These are phyloP conservation scores for Corythornis vintsioides DNA, from an alignment of 2,113 vertebrate species.

Conservation along the genomic window DNA sequence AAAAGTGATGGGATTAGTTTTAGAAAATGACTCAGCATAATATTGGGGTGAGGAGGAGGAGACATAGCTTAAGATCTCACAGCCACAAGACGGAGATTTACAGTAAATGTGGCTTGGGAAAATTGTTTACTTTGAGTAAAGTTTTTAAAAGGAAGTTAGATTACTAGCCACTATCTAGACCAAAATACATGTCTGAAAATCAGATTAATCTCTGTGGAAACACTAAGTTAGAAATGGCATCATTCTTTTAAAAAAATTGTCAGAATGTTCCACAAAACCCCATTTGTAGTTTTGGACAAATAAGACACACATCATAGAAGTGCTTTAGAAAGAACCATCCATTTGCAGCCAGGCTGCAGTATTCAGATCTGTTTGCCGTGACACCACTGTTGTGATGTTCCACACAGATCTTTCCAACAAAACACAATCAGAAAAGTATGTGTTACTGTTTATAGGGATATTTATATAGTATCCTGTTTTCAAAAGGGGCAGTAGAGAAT, in stretches of 20 bases:
- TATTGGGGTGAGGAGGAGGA: background rate
- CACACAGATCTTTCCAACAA: background rate
- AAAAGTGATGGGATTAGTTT: background rate
- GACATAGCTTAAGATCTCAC: background rate
- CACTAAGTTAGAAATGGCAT: background rate
- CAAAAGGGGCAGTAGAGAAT: background rate
- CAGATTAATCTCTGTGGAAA: background rate
- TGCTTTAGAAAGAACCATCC: background rate
- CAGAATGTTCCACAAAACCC: background rate
- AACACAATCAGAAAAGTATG: background rate
- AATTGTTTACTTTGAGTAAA: background rate
- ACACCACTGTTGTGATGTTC: background rate
- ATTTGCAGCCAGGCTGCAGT: background rate
- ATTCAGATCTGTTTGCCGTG: background rate
- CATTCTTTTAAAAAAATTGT: background rate
- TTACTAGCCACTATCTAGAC: background rate
- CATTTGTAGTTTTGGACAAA: background rate
- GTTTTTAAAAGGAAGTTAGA: background rate
- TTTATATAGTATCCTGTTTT: background rate
- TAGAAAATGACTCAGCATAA: background rate
- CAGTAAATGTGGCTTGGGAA: background rate
- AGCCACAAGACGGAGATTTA: background rate
- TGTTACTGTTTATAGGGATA: background rate
- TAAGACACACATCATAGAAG: background rate
- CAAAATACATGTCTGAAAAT: background rate